Base-by-base conservation (phyloP, 2,888 invertebrate genomes). In the Eupithecia vulgata region DNA sequence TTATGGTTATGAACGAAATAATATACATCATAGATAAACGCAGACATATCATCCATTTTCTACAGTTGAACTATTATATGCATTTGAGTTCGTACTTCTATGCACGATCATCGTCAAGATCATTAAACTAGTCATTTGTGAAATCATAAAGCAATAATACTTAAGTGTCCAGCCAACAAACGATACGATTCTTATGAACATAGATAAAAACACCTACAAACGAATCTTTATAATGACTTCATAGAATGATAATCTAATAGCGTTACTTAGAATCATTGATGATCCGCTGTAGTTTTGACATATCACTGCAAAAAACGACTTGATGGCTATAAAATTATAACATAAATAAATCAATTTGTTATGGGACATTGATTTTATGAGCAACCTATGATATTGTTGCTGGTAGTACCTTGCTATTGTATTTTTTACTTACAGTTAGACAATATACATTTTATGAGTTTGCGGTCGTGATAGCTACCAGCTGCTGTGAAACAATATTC, bases 281-380 rank as follows among this genome's bases (percentile, higher is more conserved):
- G 37, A 77, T 76, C 37, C 69, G 68, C 48, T 34, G 61, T 62
- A 52, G 67, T 75, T 70, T 75, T 70, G 75, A 70, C 25, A 72
- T 42, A 67, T 52, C 68, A 74, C 35, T 61, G 70, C 75, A 75
- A 72, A 75, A 64, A 70, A 70, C 64, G 57, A 37, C 35, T 57
- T 34, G 21, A 45, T 70, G 42, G 35, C 40, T 70, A 30, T 66
- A 66, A 61, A 65, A 70, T 79, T 80, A 82, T 83, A 25, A 57
- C 57, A 57, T 83, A 84, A 82, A 81, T 80, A 84, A 81, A 82
- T 81, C 80, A 77, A 79, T 79, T 74, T 30, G 76, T 75, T 80
- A 71, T 73, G 74, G 70, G 57, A 72, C 67, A 76, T 74, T 71
- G 75, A 73, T n/a, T 70, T 71, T 40, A 57, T 48, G 45, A 68